These are phyloP conservation scores for Tangara arthus DNA, from an alignment of 2,797 vertebrate genomes.

Conservation along the genomic window DNA sequence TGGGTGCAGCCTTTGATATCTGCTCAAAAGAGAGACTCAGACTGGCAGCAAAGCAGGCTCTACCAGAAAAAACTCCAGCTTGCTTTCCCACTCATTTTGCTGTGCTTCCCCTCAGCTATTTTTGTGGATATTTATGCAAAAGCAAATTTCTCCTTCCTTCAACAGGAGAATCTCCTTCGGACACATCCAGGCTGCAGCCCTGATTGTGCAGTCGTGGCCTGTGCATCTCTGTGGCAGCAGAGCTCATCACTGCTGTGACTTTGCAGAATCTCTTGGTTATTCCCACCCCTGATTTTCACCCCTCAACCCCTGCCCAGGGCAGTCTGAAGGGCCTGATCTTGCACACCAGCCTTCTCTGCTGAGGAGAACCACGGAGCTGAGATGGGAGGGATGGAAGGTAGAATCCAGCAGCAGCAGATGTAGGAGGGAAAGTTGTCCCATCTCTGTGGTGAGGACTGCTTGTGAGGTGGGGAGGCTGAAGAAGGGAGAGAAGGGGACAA, in stretches of 20 bases:
- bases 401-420: not conserved
- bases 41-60: not conserved
- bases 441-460: fast-evolving
- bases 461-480: not conserved
- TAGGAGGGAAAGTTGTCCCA: not conserved
- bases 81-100: not conserved
- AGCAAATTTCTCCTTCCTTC: not conserved
- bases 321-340: not conserved
- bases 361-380: not conserved
- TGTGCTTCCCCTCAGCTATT: not conserved
- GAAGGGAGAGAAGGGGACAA: not conserved
- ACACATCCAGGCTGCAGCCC: not conserved
- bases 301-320: not conserved
- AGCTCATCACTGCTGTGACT: fast-evolving
- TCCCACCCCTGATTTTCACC: not conserved
- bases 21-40: not conserved
- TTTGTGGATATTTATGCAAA: not conserved
- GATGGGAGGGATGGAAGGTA: not conserved
- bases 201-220: not conserved
- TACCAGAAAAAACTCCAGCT: not conserved
- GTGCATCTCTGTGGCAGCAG: not conserved
- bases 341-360: not conserved
- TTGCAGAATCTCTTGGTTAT: not conserved
- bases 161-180: not conserved
- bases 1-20: not conserved